Conservation (phyloP, 2,113 vertebrate species). For the Serinus canaria region DNA sequence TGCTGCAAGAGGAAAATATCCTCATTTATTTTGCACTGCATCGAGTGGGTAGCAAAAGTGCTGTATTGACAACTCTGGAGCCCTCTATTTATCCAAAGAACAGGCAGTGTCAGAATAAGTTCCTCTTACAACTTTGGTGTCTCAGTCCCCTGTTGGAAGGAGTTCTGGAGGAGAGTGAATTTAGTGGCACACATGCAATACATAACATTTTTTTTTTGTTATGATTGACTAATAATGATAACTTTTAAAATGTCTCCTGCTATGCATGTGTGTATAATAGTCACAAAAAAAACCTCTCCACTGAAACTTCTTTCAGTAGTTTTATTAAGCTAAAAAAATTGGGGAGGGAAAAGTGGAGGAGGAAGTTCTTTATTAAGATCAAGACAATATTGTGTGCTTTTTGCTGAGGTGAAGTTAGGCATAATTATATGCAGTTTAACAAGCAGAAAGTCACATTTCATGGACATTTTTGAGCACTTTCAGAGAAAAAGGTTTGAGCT, state of each 20-base stretch:
- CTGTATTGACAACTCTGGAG: constrained; percentile 46
- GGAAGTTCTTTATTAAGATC: neutral
- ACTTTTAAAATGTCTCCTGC: neutral
- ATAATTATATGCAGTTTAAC: neutral
- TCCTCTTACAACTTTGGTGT: neutral
- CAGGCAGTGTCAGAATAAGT: neutral
- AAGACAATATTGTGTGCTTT: neutral
- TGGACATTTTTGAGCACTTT: neutral
- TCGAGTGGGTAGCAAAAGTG: constrained; percentile 32
- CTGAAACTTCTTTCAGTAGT: neutral
- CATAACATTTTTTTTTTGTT: neutral
- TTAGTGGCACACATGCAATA: neutral
- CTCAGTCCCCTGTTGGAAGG: neutral
- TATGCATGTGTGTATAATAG: neutral
- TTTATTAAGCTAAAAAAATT: neutral
- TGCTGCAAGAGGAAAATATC: constrained; percentile 59
- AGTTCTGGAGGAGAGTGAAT: neutral
- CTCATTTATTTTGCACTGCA: constrained; percentile 57
- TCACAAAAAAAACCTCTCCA: neutral
- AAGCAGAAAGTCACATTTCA: neutral
- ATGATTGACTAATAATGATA: neutral
- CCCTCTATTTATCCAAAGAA: constrained; percentile 32
- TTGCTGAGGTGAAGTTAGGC: neutral
- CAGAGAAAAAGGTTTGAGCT: neutral
- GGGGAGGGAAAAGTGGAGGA: neutral